Evolutionary conservation across 2,888 invertebrate species (phyloP), one percentile per base, ranked within the genome.

Genomic region (Leptinotarsa peninsularis): DNA sequence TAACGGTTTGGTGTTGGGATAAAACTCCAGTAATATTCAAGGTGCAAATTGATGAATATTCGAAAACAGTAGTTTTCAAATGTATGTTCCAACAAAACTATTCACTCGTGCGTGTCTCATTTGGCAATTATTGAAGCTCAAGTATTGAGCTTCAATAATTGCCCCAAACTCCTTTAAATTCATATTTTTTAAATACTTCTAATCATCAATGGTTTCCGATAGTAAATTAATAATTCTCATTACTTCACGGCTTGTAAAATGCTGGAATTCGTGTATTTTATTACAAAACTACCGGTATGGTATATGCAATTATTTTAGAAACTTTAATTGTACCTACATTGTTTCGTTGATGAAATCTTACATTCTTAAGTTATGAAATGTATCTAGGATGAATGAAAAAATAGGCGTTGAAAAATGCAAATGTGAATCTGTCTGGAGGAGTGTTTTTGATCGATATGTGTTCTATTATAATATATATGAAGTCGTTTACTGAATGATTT

Each of bases 241-340:
- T 49, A 49, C 23, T 43, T 43, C 70, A 49, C 33, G 70, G 58
- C 49, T 58, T 23, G 15, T 49, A 70, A 58, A 49, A 58, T 58
- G 58, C 15, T 5, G 21, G 33, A 56, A 54, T 68, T 4, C 17
- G 15, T 69, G 33, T 10, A 14, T 23, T 69, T 33, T 10, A 56
- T 70, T 33, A 33, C 54, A 54, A 18, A 27, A 69, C 56, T 54
- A 43, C 69, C 58, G 56, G 33, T 56, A 69, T 54, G 3, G 13
- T 69, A 69, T 69, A 56, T 33, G 69, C 21, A 69, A 49, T 60
- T 58, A 58, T 23, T 58, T 58, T 58, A 58, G 58, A 56, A 69
- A 69, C 56, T 56, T 18, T 3, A 68, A 56, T 33, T 43, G 27
- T 33, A 10, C n/a, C n/a, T n/a, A n/a, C 43, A 56, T 69, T 69